A percentile compares a stretch with the other conserved stretches of the same genome.
These are phyloP conservation scores for Neoseiulus cucumeris DNA, from an alignment of 1,140 invertebrate genomes.

Conservation along the genomic window DNA sequence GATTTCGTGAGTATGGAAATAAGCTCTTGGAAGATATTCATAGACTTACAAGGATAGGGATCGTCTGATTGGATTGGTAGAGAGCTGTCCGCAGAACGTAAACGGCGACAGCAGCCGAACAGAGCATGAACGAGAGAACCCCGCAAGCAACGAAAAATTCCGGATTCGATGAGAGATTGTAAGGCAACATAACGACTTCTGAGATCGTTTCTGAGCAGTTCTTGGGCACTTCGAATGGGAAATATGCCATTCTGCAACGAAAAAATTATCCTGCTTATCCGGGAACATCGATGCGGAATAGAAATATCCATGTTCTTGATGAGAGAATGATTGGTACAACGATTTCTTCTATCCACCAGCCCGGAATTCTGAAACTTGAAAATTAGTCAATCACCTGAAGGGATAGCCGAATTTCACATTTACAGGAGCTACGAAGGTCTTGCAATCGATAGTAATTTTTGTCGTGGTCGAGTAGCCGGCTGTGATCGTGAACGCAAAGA, in stretches of 20 bases:
- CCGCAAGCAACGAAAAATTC: conserved; percentile 48
- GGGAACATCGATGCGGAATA: too few relatives aligned
- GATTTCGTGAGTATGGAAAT: not conserved
- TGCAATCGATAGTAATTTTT: conserved; percentile 22
- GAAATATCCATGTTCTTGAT: too few relatives aligned
- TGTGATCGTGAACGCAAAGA: conserved; percentile 38
- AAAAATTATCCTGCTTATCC: too few relatives aligned
- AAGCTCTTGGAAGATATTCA: not conserved
- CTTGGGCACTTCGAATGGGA: conserved; percentile 14
- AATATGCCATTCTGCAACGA: conserved; percentile 15
- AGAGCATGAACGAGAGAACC: conserved; percentile 42
- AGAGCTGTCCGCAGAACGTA: conserved; percentile 39
- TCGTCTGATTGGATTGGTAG: conserved; percentile 36
- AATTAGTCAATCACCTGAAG: conserved; percentile 24
- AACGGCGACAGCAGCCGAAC: conserved; percentile 34
- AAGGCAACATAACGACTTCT: conserved; percentile 21
- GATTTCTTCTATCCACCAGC: too few relatives aligned
- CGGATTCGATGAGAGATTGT: conserved; percentile 37
- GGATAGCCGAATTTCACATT: conserved; percentile 26
- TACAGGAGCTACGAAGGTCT: conserved; percentile 9
- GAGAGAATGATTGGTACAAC: not conserved
- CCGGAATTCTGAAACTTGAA: too few relatives aligned
- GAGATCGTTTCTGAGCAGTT: conserved; percentile 10
- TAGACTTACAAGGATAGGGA: conserved; percentile 31
- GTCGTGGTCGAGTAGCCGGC: conserved; percentile 28